Conservation (phyloP, 2,113 vertebrate genomes). For the Heterotis niloticus region DNA sequence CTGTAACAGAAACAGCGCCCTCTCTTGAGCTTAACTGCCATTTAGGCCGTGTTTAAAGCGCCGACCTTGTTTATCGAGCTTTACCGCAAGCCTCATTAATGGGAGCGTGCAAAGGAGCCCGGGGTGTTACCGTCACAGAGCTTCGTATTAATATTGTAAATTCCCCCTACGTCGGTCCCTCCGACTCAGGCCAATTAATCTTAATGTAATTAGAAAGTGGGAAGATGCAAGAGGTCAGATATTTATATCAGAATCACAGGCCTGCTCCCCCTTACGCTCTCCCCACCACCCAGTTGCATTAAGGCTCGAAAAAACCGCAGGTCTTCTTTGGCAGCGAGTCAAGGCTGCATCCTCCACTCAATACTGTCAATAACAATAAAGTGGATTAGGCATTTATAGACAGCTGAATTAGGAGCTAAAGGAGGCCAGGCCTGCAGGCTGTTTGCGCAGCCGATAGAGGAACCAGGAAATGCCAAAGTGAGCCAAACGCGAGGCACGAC, state of each 20-base stretch:
- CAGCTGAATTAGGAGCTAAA: not conserved
- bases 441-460: not conserved
- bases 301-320: constrained; percentile 26
- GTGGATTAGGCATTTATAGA: constrained; percentile 4
- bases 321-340: constrained; percentile 44
- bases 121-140: constrained; percentile 41
- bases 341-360: constrained; percentile 47
- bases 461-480: not conserved
- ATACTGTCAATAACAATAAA: constrained; percentile 36
- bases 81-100: constrained; percentile 60
- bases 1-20: not conserved
- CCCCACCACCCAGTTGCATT: constrained; percentile 36
- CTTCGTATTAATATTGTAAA: constrained; percentile 43
- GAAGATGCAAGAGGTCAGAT: constrained; percentile 50
- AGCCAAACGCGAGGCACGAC: not conserved
- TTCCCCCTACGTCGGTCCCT: constrained; percentile 46
- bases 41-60: constrained; percentile 36
- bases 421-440: not conserved
- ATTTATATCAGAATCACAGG: constrained; percentile 53
- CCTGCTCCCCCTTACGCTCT: not conserved
- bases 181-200: constrained; percentile 63
- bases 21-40: not conserved
- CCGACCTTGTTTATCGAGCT: constrained; percentile 50
- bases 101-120: constrained; percentile 38
- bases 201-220: constrained; percentile 63